Evolutionary conservation across 2,888 invertebrate species (phyloP).

Genomic region (Laspeyria flexula): DNA sequence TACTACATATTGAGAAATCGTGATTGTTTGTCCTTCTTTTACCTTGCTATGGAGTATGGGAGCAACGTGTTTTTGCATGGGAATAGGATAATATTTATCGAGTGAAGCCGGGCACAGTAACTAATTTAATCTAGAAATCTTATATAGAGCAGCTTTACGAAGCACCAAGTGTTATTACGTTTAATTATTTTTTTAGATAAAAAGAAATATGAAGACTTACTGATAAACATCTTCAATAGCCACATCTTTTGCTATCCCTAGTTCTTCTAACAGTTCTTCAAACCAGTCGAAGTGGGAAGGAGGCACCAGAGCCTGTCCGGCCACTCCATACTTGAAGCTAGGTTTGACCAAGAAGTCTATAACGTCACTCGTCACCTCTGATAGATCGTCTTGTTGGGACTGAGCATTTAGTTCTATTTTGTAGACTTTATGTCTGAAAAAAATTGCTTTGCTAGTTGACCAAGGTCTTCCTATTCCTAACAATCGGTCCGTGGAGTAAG

Average conservation of each 20-base stretch:
- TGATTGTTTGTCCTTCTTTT: no score
- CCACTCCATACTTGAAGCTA: constrained; percentile 52
- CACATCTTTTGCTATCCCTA: constrained; percentile 55
- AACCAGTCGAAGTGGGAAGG: constrained; percentile 66
- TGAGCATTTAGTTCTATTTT: constrained; percentile 52
- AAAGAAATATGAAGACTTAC: constrained; percentile 52
- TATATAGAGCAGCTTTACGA: no score
- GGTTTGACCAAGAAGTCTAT: constrained; percentile 69
- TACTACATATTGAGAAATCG: no score
- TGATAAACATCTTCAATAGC: constrained; percentile 63
- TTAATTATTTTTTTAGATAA: no score
- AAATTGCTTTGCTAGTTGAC: background rate
- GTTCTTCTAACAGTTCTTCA: constrained; percentile 56
- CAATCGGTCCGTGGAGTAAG: no score
- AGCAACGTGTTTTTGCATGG: no score
- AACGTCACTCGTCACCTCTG: constrained; percentile 53
- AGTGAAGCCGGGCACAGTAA: no score
- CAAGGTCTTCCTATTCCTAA: no score
- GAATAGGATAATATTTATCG: no score
- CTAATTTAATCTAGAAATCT: no score
- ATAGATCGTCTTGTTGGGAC: constrained; percentile 52
- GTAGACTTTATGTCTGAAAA: constrained; percentile 68
- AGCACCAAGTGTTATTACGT: no score
- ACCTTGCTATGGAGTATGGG: no score
- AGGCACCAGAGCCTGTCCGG: constrained; percentile 69